Evolutionary conservation across 1,140 invertebrate genomes (phyloP).

Genomic region (Pseudachorutes palmiensis): DNA sequence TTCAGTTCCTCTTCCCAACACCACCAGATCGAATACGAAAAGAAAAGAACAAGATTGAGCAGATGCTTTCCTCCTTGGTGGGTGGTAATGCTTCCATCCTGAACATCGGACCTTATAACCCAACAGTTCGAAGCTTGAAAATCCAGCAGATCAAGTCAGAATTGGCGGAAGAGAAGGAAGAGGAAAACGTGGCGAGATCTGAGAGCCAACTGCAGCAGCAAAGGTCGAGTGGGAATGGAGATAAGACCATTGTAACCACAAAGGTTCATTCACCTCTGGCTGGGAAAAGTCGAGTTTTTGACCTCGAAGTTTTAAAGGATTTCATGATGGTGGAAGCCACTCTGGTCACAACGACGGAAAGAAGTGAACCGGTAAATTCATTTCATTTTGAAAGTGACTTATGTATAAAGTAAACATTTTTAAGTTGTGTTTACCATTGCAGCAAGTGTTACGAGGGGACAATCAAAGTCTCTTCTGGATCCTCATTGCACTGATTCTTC

Average conservation of each 20-base stretch:
- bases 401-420: too few relatives aligned
- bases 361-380: too few relatives aligned
- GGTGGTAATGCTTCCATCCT: conserved; percentile 28
- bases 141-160: not conserved
- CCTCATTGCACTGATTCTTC: conserved; percentile 29
- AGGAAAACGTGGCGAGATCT: not conserved
- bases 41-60: conserved; percentile 26
- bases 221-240: too few relatives aligned
- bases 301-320: conserved; percentile 19
- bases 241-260: conserved; percentile 21
- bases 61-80: conserved; percentile 29
- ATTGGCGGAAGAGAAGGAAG: not conserved
- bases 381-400: too few relatives aligned
- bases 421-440: conserved; percentile 4
- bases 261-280: conserved; percentile 31
- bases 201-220: too few relatives aligned
- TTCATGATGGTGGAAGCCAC: not conserved
- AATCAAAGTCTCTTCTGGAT: conserved; percentile 35
- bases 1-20: conserved; percentile 33
- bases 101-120: not conserved
- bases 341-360: not conserved
- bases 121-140: too few relatives aligned
- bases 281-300: conserved; percentile 17
- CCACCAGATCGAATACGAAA: conserved; percentile 21
- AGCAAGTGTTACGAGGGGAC: conserved; percentile 33